Evolutionary conservation across 2,888 invertebrate genomes (phyloP), one percentile per base, ranked within the genome.

Genomic region (Magallana nippona): DNA sequence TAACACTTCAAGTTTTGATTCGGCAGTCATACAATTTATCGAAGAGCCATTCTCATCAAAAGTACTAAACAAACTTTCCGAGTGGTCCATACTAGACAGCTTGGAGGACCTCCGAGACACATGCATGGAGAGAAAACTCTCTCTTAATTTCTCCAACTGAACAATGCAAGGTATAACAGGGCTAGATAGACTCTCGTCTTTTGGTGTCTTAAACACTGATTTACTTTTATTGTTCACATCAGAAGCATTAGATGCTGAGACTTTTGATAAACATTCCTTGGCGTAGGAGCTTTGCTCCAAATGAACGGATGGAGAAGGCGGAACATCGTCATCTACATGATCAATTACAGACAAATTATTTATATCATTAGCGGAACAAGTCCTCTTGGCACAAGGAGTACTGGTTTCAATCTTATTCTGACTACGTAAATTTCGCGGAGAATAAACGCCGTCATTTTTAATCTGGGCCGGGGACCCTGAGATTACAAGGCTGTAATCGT

Each of bases 401-500:
- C 91, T 91, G 8, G 91, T 91, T 80, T 90, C 90, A 1, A 89
- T 84, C 55, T 83, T 83, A 27, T 32, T 71, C 44, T 71, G 55
- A 44, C 80, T 80, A 10, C 82, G 32, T 17, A 82, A 78, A 27
- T 57, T 57, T n/a, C 32, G 78, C 3, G 82, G 82, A 17, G 82
- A 82, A 58, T 56, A 82, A 58, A 82, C 27, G 22, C 71, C 32
- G 10, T 62, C 58, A 60, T 80, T 19, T 17, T n/a, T 19, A 13
- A 55, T 83, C 17, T 63, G 63, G 19, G 60, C 56, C 55, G 90
- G 87, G 8, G 89, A 86, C 22, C 89, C 90, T 44, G 89, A 89
- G 10, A 92, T 89, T 11, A 90, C 84, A 19, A 92, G 82, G 86
- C 91, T 91, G 84, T 92, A 91, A 55, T 91, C 90, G 79, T 92